Percentiles rank a stretch among this genome's conserved stretches.
Evolutionary conservation across 1,140 invertebrate species (phyloP).

Genomic region (Drosophila virilis): DNA sequence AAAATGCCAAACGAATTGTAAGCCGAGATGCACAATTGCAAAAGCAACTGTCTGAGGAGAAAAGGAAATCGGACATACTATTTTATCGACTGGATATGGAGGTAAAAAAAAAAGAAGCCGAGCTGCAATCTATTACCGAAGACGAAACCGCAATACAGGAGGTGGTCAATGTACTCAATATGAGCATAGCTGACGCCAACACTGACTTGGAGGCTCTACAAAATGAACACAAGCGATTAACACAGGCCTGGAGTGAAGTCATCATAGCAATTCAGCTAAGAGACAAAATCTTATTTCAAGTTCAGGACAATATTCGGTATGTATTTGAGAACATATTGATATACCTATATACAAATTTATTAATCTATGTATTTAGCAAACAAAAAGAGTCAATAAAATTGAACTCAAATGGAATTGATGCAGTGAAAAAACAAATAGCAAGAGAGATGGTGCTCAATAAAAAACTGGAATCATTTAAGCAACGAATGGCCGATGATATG

Average conservation of each 20-base stretch:
- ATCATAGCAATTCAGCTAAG: constrained; percentile 88
- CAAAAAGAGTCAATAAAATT: constrained; percentile 86
- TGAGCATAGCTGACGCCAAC: constrained; percentile 86
- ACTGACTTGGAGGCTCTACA: constrained; percentile 89
- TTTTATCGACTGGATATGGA: constrained; percentile 85
- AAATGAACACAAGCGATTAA: constrained; percentile 88
- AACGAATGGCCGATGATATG: constrained; percentile 86
- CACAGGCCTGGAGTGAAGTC: constrained; percentile 90
- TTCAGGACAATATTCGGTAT: constrained; percentile 75
- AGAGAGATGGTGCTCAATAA: constrained; percentile 89
- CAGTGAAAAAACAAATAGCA: constrained; percentile 87
- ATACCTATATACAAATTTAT: no score
- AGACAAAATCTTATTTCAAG: constrained; percentile 87
- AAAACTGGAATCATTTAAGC: constrained; percentile 86
- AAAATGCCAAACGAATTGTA: constrained; percentile 85
- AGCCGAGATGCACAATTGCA: constrained; percentile 85
- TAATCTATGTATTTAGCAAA: constrained; percentile 78
- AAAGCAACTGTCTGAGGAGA: constrained; percentile 84
- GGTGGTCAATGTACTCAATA: constrained; percentile 84
- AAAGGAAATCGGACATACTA: constrained; percentile 86
- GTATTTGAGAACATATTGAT: background rate
- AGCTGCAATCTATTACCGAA: constrained; percentile 84
- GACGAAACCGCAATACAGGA: constrained; percentile 85
- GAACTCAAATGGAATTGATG: constrained; percentile 86
- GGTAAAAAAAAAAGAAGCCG: constrained; percentile 85